Percentiles rank a stretch among this genome's conserved stretches.
Conservation (phyloP, 2,888 invertebrate species). For the Protonemura montana region DNA sequence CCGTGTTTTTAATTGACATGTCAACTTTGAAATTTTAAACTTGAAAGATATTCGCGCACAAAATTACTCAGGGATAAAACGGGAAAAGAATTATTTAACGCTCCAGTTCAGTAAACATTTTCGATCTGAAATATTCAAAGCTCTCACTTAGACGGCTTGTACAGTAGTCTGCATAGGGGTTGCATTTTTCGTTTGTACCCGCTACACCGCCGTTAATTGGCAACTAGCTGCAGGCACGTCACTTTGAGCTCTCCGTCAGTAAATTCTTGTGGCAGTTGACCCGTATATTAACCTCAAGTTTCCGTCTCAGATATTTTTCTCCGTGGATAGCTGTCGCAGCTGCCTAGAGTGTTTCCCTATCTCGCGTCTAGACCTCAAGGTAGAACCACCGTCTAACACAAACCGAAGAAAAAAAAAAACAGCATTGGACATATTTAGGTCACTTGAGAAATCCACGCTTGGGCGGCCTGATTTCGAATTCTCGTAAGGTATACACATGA, state of each 20-base stretch:
- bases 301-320: not conserved
- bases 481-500: not conserved
- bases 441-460: not conserved
- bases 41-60: too few species aligned
- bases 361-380: not conserved
- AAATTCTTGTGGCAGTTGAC: not conserved
- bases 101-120: too few species aligned
- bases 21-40: too few species aligned
- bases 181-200: too few species aligned
- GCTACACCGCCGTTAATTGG: too few species aligned
- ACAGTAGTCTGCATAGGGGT: too few species aligned
- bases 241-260: not conserved
- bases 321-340: not conserved
- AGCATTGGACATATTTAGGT: conserved; percentile 17
- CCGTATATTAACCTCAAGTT: not conserved
- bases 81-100: too few species aligned
- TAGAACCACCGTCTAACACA: not conserved
- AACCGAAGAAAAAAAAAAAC: not conserved
- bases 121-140: too few species aligned
- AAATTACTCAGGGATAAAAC: too few species aligned
- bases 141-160: too few species aligned
- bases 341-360: not conserved
- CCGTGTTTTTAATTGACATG: too few species aligned
- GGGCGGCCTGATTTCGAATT: not conserved
- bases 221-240: not conserved